Evolutionary conservation across 2,113 vertebrate genomes (phyloP).

Genomic region (Felis chaus): DNA sequence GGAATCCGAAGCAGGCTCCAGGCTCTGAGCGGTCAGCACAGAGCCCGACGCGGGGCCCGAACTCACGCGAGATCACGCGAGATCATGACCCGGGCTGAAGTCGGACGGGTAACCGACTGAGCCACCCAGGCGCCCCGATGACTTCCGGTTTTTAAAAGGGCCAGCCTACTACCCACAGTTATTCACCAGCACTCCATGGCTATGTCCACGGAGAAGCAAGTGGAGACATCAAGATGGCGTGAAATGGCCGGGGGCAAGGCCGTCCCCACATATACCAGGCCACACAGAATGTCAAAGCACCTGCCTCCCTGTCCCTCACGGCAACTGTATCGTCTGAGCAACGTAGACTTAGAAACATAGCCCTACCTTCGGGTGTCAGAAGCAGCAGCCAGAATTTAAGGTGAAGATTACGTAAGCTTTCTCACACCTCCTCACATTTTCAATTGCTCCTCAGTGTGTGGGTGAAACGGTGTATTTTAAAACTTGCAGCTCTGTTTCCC

Average conservation of each 20-base stretch:
- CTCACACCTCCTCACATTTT: background rate
- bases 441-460: background rate
- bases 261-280: background rate
- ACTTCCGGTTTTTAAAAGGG: background rate
- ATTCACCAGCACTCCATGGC: background rate
- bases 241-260: background rate
- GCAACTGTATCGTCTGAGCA: background rate
- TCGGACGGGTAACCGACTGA: no score
- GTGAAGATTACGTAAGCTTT: background rate
- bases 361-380: background rate
- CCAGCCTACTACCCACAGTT: background rate
- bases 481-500: background rate
- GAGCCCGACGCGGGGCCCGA: no score
- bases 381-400: background rate
- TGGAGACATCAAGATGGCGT: background rate
- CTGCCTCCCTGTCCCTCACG: background rate
- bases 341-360: background rate
- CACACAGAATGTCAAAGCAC: background rate
- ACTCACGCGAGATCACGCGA: no score
- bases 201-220: background rate
- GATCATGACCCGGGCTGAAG: no score
- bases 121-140: no score
- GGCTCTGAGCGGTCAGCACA: no score
- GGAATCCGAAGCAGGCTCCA: no score
- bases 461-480: background rate